Conservation (phyloP, 2,113 vertebrate species). For the Poeciliopsis retropinna region DNA sequence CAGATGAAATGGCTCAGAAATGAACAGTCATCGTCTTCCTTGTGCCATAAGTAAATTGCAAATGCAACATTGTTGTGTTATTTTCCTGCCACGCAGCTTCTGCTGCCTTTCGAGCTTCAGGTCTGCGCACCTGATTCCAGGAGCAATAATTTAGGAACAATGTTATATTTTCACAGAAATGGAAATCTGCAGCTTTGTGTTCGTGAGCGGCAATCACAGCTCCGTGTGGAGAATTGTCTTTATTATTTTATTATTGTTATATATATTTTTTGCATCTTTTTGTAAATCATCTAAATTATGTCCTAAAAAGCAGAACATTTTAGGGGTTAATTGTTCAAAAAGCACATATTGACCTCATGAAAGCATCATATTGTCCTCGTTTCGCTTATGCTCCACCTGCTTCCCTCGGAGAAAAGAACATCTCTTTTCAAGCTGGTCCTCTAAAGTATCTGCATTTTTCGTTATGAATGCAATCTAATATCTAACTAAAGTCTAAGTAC, state of each 20-base stretch:
- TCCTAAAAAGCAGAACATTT: not conserved
- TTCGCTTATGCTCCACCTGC: not conserved
- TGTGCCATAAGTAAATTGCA: not conserved
- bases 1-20: not conserved
- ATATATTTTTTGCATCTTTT: not conserved
- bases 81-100: not conserved
- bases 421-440: not conserved
- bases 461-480: not conserved
- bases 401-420: not conserved
- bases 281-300: not conserved
- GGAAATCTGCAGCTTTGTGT: not conserved
- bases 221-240: not conserved
- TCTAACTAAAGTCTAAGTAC: not conserved
- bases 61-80: not conserved
- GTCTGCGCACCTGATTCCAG: not conserved
- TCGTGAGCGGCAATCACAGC: not conserved
- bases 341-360: not conserved
- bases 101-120: not conserved
- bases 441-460: not conserved
- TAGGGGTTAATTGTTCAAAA: not conserved
- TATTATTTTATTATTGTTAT: not conserved
- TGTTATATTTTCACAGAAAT: not conserved
- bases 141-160: not conserved
- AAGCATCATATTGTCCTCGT: not conserved
- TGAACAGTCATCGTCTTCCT: not conserved